Evolutionary conservation across 2,888 invertebrate genomes (phyloP), one percentile per base, ranked within the genome.

Genomic region (Torymus auratus): DNA sequence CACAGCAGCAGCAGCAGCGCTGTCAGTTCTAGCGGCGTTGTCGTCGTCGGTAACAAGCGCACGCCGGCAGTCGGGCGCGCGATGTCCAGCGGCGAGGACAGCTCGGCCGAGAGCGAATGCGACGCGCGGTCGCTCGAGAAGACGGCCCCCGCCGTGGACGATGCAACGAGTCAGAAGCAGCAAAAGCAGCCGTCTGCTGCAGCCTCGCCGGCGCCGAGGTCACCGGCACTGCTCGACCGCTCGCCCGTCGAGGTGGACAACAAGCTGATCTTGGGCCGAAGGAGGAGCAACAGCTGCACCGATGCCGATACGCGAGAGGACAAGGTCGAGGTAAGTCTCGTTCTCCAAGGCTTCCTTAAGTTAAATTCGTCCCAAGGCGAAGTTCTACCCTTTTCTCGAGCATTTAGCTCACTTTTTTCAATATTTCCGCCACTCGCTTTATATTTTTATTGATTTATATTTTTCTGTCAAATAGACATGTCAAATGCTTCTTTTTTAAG

Each of bases 31-130:
- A 81, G 72, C 72, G 68, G 73, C 23, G 28, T 28, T 28, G 28
- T 28, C 28, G 28, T 28, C 28, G 28, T 28, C 28, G 28, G 28
- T 28, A 28, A 28, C 28, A 28, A 1, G 28, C n/a, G 13, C 60
- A 12, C 69, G 82, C 82, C 83, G 84, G 74, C 88, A 89, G 89
- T 89, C 83, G 85, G 80, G 78, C 83, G 81, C 85, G 88, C 86
- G 87, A 89, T 89, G 89, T 89, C 87, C 85, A 89, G 87, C 85
- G 87, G 87, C 76, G 88, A 88, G 85, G 88, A 89, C 74, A 89
- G 86, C 82, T 87, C 87, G 56, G 83, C 80, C 67, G 83, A 83
- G 72, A 87, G 87, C 84, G 88, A 88, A 83, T 77, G 80, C 71
- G 80, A 74, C 53, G 65, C 69, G 70, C 65, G 65, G 52, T 41